Conservation (phyloP, 2,113 vertebrate species). For the Pelusios castaneus region DNA sequence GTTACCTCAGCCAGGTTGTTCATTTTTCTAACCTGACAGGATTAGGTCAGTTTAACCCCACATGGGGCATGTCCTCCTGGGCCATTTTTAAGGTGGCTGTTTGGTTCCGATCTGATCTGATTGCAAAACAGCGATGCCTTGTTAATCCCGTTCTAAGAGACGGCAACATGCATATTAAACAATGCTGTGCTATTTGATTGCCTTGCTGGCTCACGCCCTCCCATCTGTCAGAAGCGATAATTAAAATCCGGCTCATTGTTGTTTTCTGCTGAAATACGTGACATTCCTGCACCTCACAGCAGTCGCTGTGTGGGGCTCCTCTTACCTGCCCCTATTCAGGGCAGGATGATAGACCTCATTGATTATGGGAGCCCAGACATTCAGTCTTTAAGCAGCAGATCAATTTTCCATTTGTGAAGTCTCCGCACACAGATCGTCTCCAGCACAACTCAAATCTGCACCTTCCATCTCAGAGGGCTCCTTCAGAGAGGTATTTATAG, state of each 20-base stretch:
- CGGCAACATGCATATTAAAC: fast-evolving
- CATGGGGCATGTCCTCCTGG: fast-evolving
- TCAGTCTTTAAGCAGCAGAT: neutral
- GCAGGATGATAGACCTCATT: neutral
- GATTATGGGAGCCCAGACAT: neutral
- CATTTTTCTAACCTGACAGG: neutral
- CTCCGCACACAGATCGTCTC: neutral
- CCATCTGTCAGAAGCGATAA: neutral
- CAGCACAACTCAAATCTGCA: neutral
- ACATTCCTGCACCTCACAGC: neutral
- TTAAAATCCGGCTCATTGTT: fast-evolving
- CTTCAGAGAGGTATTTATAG: too few species aligned
- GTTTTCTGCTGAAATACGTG: neutral
- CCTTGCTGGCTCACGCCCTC: fast-evolving
- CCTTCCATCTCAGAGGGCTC: neutral
- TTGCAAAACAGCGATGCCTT: fast-evolving
- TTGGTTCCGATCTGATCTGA: fast-evolving
- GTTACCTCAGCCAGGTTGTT: neutral
- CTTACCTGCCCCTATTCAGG: too few species aligned
- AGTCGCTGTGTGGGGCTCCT: neutral
- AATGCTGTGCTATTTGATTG: fast-evolving
- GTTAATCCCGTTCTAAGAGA: neutral
- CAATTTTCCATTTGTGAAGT: neutral
- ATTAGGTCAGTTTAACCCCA: neutral
- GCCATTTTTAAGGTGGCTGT: fast-evolving